Conservation (phyloP, 2,113 vertebrate genomes). For the Microcebus jonahi region DNA sequence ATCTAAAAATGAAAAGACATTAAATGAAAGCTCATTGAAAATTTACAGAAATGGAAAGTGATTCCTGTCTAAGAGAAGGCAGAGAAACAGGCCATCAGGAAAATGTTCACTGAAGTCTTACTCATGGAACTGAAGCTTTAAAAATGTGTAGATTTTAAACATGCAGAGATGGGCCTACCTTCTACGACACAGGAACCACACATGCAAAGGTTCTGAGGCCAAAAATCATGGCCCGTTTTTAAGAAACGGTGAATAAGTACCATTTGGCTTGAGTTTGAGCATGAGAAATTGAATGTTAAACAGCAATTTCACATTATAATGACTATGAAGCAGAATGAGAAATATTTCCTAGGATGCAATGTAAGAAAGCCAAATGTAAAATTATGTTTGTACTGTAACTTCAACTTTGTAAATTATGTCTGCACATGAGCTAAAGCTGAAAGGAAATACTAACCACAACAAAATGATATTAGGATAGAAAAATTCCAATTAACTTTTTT, state of each 20-base stretch:
- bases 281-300: conserved; percentile 57
- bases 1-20: not conserved
- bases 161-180: not conserved
- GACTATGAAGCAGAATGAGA: conserved; percentile 62
- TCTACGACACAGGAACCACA: not conserved
- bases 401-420: conserved; percentile 61
- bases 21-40: not conserved
- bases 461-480: not conserved
- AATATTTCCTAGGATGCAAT: conserved; percentile 38
- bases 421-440: not conserved
- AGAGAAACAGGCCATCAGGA: not conserved
- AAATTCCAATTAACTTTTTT: conserved; percentile 12
- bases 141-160: not conserved
- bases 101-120: not conserved
- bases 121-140: not conserved
- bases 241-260: conserved; percentile 19
- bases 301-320: conserved; percentile 64
- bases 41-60: not conserved
- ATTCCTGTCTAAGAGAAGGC: not conserved
- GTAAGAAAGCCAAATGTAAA: conserved; percentile 64
- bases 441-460: conserved; percentile 44
- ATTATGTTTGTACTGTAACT: conserved; percentile 34
- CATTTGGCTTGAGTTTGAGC: conserved; percentile 15
- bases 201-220: not conserved
- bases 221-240: not conserved